A percentile compares a stretch with the other conserved stretches of the same genome.
These are phyloP conservation scores for Erebia aethiops DNA, from an alignment of 2,888 invertebrate genomes.

Conservation along the genomic window DNA sequence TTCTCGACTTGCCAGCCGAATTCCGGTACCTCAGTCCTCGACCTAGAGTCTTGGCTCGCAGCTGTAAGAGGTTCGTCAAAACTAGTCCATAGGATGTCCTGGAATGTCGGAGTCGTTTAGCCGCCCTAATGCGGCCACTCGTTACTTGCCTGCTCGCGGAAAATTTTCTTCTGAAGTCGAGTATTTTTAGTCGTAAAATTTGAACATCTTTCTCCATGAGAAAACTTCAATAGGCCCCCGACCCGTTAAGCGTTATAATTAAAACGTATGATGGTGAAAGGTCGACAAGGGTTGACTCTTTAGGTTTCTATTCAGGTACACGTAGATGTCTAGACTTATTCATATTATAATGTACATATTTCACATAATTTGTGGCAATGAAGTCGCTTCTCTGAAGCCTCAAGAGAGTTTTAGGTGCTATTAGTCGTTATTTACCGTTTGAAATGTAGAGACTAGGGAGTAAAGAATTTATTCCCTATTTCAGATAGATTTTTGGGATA, in stretches of 20 bases:
- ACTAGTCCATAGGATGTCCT: background rate
- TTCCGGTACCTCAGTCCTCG: no score
- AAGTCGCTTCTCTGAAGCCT: background rate
- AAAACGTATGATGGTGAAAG: slow-evolving; percentile 13
- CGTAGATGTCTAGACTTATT: slow-evolving; percentile 14
- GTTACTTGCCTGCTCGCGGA: slow-evolving; percentile 2
- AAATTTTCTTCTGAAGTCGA: slow-evolving; percentile 14
- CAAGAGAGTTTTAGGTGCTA: background rate
- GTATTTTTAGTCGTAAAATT: slow-evolving; percentile 19
- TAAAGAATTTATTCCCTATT: no score
- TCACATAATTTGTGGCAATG: background rate
- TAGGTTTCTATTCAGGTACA: background rate
- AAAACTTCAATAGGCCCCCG: background rate
- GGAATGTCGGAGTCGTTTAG: background rate
- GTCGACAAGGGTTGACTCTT: slow-evolving; percentile 2
- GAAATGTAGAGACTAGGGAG: no score
- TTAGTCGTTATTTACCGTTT: background rate
- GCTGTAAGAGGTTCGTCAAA: no score
- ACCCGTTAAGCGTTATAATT: slow-evolving; percentile 16
- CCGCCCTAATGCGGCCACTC: slow-evolving; percentile 1
- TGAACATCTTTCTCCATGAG: slow-evolving; percentile 16
- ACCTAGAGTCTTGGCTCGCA: no score
- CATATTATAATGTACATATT: background rate
- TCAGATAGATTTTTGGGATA: no score
- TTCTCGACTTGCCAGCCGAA: no score